Percentiles rank a stretch among this genome's conserved stretches.
These are phyloP conservation scores for Todiramphus chloris DNA, from an alignment of 2,113 vertebrate genomes.

Conservation along the genomic window DNA sequence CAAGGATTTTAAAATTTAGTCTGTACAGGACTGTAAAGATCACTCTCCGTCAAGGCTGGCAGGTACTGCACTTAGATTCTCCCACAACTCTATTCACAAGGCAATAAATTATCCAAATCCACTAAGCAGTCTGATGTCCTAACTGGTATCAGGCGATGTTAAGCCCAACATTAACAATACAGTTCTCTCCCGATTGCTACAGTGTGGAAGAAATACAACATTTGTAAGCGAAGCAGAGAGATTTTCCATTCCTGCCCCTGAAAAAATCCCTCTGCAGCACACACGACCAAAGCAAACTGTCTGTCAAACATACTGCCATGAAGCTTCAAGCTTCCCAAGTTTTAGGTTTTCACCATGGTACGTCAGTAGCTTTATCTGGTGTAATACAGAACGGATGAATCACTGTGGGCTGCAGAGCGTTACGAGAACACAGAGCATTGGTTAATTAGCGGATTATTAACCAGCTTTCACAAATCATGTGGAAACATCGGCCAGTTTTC, in stretches of 20 bases:
- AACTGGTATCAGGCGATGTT: not conserved
- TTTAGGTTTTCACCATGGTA: not conserved
- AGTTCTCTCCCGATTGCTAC: not conserved
- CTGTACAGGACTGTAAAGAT: not conserved
- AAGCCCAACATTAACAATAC: not conserved
- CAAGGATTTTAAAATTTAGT: not conserved
- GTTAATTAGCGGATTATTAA: not conserved
- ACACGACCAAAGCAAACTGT: not conserved
- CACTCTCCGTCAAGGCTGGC: not conserved
- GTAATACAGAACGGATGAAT: not conserved
- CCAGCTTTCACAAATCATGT: not conserved
- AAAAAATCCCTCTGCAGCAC: not conserved
- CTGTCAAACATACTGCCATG: not conserved
- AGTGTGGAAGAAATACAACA: not conserved
- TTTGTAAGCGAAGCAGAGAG: fast-evolving
- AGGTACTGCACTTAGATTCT: not conserved
- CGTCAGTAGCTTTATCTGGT: not conserved
- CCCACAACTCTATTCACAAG: not conserved
- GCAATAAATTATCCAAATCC: not conserved
- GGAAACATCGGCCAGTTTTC: not conserved
- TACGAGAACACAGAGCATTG: not conserved
- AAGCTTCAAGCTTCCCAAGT: not conserved
- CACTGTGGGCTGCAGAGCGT: not conserved
- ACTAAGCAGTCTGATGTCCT: not conserved
- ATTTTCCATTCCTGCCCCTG: not conserved